These are phyloP conservation scores for Acleris laterana DNA, from an alignment of 2,888 invertebrate species.

Conservation along the genomic window DNA sequence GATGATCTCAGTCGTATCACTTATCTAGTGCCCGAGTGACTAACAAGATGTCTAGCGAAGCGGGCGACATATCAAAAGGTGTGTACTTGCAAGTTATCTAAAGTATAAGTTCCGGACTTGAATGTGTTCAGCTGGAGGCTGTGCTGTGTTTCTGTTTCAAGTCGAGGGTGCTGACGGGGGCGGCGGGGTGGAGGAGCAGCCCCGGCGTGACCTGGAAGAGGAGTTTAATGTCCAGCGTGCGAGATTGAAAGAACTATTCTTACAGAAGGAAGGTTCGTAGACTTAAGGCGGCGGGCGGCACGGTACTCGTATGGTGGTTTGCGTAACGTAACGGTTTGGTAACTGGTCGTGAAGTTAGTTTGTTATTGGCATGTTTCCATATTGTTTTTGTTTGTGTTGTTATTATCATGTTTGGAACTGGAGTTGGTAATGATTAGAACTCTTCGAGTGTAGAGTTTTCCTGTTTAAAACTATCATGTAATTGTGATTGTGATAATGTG, in stretches of 20 bases:
- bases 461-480: neutral
- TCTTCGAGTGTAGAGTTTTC: neutral
- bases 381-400: slow-evolving; percentile 16
- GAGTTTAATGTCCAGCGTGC: slow-evolving; percentile 96
- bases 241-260: slow-evolving; percentile 95
- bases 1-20: slow-evolving; percentile 31
- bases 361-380: slow-evolving; percentile 19
- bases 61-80: slow-evolving; percentile 65
- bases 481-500: neutral
- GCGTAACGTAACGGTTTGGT: slow-evolving; percentile 42
- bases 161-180: slow-evolving; percentile 62
- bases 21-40: slow-evolving; percentile 41
- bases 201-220: slow-evolving; percentile 86
- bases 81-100: slow-evolving; percentile 53
- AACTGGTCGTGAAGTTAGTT: slow-evolving; percentile 15
- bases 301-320: slow-evolving; percentile 40
- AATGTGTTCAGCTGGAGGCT: slow-evolving; percentile 62
- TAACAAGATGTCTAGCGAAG: slow-evolving; percentile 65
- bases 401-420: slow-evolving; percentile 1
- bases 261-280: slow-evolving; percentile 95
- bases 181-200: slow-evolving; percentile 54
- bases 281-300: slow-evolving; percentile 38
- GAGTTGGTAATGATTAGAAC: neutral
- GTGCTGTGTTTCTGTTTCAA: slow-evolving; percentile 78
- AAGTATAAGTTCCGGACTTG: slow-evolving; percentile 46